These are phyloP conservation scores for Anagyrus pseudococci DNA, from an alignment of 2,888 invertebrate species.

Conservation along the genomic window DNA sequence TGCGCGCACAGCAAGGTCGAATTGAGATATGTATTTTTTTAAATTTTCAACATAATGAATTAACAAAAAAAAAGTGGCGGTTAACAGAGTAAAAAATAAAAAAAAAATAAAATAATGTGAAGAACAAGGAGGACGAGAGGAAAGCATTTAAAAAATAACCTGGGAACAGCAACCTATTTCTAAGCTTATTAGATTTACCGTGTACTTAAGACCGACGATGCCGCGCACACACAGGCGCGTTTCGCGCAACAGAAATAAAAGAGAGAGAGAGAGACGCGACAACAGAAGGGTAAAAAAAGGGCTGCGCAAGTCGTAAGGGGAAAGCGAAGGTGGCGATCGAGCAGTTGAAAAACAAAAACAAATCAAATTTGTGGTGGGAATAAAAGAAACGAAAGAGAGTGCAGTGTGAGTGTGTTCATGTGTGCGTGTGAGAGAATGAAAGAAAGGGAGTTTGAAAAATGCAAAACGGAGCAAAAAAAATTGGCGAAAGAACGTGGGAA, in stretches of 20 bases:
- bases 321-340: conserved; percentile 24
- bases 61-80: conserved; percentile 37
- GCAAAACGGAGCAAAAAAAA: conserved; percentile 26
- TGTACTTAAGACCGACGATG: conserved; percentile 41
- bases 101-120: conserved; percentile 37
- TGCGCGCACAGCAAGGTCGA: conserved; percentile 43
- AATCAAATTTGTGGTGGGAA: conserved; percentile 13
- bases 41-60: conserved; percentile 60
- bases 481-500: conserved; percentile 32
- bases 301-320: conserved; percentile 5
- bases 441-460: conserved; percentile 28
- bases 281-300: neutral
- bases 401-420: neutral
- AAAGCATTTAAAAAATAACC: conserved; percentile 44
- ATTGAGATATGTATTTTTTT: conserved; percentile 62
- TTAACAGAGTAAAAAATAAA: conserved; percentile 23
- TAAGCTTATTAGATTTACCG: conserved; percentile 52
- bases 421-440: neutral
- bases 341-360: too few relatives aligned
- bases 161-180: conserved; percentile 53
- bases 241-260: conserved; percentile 18
- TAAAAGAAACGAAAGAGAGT: conserved; percentile 22
- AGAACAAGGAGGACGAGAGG: conserved; percentile 41
- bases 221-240: conserved; percentile 22
- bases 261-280: neutral